These are phyloP conservation scores for Streptopelia turtur DNA, from an alignment of 2,797 vertebrate species.

Conservation along the genomic window DNA sequence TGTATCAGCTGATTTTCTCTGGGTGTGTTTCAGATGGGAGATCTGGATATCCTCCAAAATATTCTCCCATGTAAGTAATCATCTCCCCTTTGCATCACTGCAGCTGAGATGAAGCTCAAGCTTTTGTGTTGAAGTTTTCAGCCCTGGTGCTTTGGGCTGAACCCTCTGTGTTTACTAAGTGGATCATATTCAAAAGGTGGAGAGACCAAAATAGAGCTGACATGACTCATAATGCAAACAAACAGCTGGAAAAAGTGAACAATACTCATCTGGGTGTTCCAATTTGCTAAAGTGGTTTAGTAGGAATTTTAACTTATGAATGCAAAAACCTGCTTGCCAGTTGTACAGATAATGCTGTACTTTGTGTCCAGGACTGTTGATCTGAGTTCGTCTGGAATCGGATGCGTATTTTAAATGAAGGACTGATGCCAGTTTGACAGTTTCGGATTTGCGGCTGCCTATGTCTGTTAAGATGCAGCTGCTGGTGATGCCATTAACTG, in stretches of 20 bases:
- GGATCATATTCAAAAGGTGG: not conserved
- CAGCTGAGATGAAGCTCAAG: not conserved
- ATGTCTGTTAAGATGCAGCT: not conserved
- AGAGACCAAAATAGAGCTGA: conserved; percentile 42
- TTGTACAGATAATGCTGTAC: not conserved
- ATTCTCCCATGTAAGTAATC: not conserved
- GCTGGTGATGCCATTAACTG: not conserved
- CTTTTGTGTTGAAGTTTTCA: not conserved
- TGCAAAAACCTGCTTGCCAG: not conserved
- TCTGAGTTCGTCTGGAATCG: not conserved
- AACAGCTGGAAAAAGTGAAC: conserved; percentile 65
- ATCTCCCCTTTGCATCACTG: not conserved
- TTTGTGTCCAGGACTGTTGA: not conserved
- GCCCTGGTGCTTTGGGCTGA: not conserved
- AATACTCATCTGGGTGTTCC: not conserved
- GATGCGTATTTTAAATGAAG: not conserved
- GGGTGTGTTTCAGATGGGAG: not conserved
- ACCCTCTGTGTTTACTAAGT: conserved; percentile 3
- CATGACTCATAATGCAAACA: conserved; percentile 58
- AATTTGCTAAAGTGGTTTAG: conserved; percentile 8
- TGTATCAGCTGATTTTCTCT: conserved; percentile 22
- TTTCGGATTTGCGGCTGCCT: not conserved
- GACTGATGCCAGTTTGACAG: not conserved
- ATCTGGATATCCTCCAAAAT: not conserved
- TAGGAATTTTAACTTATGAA: conserved; percentile 20